phyloP scores from a whole-genome alignment of 2,797 vertebrate genomes.

The Rhincodon typus region DNA sequence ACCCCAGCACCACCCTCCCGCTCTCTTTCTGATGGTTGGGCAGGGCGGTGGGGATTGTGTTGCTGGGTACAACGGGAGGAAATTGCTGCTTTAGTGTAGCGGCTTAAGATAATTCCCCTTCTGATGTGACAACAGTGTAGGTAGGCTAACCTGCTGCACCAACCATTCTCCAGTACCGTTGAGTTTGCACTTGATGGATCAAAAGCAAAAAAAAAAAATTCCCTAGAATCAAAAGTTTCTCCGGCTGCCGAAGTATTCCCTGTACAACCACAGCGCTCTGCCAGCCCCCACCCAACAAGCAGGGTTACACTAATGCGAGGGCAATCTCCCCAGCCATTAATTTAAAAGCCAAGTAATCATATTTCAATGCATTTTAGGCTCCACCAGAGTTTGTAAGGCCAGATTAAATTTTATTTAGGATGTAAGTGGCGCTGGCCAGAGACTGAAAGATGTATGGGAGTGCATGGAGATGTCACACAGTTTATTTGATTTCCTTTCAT shows the following conservation, averaged over 20 bases:
- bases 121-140: background rate
- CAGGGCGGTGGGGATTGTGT: background rate
- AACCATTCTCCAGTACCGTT: background rate
- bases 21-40: background rate
- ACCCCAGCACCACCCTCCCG: too few species aligned
- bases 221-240: background rate
- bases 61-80: background rate
- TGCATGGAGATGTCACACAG: background rate
- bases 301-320: background rate
- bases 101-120: background rate
- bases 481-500: background rate
- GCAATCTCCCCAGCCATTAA: conserved; percentile 1
- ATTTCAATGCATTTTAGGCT: conserved; percentile 1
- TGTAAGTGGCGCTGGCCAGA: background rate
- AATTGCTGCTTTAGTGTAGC: background rate
- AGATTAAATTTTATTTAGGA: conserved; percentile 33
- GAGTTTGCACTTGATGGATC: background rate
- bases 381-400: background rate
- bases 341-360: conserved; percentile 20
- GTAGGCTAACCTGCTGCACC: too few species aligned
- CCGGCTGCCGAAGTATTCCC: background rate
- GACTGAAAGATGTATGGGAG: background rate
- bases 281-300: background rate
- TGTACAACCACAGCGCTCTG: background rate
- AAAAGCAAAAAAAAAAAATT: background rate